Conservation (phyloP, 2,888 invertebrate genomes). For the Alsophila aescularia region DNA sequence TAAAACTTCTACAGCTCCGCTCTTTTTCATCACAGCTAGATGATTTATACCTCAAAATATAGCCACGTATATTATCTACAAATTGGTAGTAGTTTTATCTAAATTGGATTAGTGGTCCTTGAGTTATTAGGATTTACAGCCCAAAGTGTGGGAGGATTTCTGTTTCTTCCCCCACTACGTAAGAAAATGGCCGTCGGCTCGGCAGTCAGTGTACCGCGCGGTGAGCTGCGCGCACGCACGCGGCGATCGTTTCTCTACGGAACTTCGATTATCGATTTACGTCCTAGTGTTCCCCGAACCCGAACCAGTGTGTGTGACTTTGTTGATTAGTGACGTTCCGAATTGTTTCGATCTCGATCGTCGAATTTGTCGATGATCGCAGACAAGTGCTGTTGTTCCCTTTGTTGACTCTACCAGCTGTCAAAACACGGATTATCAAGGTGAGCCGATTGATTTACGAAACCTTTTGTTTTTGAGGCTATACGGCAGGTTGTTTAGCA, state of each 20-base stretch:
- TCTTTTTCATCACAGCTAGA: not conserved
- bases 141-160: conserved; percentile 40
- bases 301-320: conserved; percentile 25
- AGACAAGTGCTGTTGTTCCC: conserved; percentile 44
- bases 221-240: conserved; percentile 68
- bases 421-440: conserved; percentile 74
- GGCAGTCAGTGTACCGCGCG: conserved; percentile 70
- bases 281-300: conserved; percentile 26
- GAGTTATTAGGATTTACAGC: not conserved
- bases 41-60: not conserved
- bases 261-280: conserved; percentile 40
- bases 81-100: not conserved
- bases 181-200: conserved; percentile 70
- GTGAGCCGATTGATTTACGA: conserved; percentile 64
- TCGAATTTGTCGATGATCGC: conserved; percentile 21
- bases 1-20: not conserved
- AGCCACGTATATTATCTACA: not conserved
- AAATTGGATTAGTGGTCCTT: not conserved
- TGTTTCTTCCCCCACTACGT: conserved; percentile 71
- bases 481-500: not conserved
- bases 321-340: conserved; percentile 30
- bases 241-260: conserved; percentile 29
- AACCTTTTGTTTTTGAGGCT: conserved; percentile 44
- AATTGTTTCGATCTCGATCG: conserved; percentile 15
- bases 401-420: conserved; percentile 73